Evolutionary conservation across 2,113 vertebrate species (phyloP).

Genomic region (Octodon degus): DNA sequence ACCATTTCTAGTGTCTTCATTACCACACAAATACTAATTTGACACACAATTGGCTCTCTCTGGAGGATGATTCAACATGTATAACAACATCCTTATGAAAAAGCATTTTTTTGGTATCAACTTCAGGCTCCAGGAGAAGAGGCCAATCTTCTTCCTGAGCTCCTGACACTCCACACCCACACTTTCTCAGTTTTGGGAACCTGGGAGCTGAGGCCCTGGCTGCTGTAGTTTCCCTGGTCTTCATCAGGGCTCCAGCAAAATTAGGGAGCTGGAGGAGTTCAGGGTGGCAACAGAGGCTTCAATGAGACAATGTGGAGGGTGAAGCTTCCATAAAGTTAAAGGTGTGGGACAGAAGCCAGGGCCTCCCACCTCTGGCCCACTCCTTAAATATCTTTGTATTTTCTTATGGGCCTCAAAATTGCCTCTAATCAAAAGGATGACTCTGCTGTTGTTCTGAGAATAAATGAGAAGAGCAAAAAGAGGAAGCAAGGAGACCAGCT

Average conservation of each 20-base stretch:
- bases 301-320: not conserved
- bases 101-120: conserved; percentile 18
- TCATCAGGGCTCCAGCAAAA: not conserved
- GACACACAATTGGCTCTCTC: not conserved
- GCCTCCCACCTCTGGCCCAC: not conserved
- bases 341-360: not conserved
- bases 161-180: not conserved
- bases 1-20: conserved; percentile 12
- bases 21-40: conserved; percentile 37
- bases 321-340: not conserved
- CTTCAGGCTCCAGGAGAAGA: not conserved
- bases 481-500: not conserved
- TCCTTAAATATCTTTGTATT: not conserved
- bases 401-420: not conserved
- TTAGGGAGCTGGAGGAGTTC: too few species aligned
- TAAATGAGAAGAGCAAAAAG: not conserved
- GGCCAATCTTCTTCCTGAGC: not conserved
- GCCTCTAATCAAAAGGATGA: not conserved
- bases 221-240: not conserved
- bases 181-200: not conserved
- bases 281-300: not conserved
- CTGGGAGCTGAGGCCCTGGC: not conserved
- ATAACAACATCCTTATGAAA: conserved; percentile 3
- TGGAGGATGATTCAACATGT: not conserved
- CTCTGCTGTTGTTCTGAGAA: not conserved